Percentiles rank a stretch among this genome's conserved stretches.
These are phyloP conservation scores for Melanogrammus aeglefinus DNA, from an alignment of 2,797 vertebrate genomes.

Conservation along the genomic window DNA sequence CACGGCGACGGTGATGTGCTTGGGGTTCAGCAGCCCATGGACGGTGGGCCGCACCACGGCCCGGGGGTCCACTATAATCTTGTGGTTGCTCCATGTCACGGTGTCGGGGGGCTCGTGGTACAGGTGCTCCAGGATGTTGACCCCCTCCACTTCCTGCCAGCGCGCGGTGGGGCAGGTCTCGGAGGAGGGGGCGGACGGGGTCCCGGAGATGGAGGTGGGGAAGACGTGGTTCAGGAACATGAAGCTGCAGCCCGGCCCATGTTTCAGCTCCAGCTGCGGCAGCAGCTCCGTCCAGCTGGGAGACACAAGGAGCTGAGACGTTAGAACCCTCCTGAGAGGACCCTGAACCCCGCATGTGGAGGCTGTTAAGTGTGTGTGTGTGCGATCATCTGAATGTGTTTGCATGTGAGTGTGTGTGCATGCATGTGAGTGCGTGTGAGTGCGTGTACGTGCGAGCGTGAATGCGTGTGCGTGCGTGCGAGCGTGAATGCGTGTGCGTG, in stretches of 20 bases:
- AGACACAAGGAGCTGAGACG: neutral
- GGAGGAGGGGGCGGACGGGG: neutral
- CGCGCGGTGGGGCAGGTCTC: neutral
- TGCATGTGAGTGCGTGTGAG: too few species aligned
- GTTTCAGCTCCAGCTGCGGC: conserved; percentile 33
- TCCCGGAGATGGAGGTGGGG: neutral
- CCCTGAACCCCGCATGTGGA: neutral
- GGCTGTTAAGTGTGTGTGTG: neutral
- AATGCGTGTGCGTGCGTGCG: too few species aligned
- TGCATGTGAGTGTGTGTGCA: too few species aligned
- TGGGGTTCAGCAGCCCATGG: conserved; percentile 36
- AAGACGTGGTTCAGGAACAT: conserved; percentile 49
- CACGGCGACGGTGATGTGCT: conserved; percentile 10
- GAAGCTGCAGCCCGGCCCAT: conserved; percentile 23
- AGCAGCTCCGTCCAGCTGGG: conserved; percentile 58
- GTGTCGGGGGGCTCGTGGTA: conserved; percentile 10
- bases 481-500: too few species aligned
- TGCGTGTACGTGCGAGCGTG: too few species aligned
- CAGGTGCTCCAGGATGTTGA: conserved; percentile 54
- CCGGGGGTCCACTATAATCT: conserved; percentile 57
- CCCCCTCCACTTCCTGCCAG: conserved; percentile 39
- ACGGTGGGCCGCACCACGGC: conserved; percentile 25
- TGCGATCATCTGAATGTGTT: too few species aligned
- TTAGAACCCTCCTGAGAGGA: neutral
- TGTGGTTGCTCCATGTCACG: conserved; percentile 11